Evolutionary conservation across 2,888 invertebrate species (phyloP), one percentile per base, ranked within the genome.

Genomic region (Actias luna): DNA sequence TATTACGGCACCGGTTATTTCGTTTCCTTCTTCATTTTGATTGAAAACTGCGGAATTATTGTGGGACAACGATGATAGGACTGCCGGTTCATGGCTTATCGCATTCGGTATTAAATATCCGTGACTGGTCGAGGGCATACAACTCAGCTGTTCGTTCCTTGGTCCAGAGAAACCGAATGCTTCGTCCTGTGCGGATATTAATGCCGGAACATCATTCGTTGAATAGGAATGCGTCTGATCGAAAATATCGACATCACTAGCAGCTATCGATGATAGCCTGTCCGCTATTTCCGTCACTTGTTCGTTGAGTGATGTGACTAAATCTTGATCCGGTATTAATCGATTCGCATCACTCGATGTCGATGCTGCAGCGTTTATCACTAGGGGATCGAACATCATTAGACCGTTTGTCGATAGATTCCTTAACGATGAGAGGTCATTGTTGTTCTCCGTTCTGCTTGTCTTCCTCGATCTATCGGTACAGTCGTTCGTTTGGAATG

Each of bases 101-200:
- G 94, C 94, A 69, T 94, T 94, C 10, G 95, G 94, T 78, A 95
- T 93, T 58, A 95, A 80, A 79, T 94, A 95, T 27, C 94, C 94
- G 67, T 95, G 95, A 71, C 93, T 93, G 0, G 94, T 95, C 0
- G 95, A 95, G 4, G 94, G 94, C 76, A 94, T 88, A 69, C 93
- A 93, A 22, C 92, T 89, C 14, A 89, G 66, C 59, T 89, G 89
- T 65, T 92, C 92, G 55, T 87, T 92, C 61, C 89, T 87, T 0
- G 88, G 84, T 1, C 85, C 85, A 0, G 73, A 65, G 58, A 83
- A 84, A 0, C 78, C 77, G 66, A 74, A 85, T 5, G 78, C 71
- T 63, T 87, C 87, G 10, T 83, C 79, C 3, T 89, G 87, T 0
- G 80, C 80, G 1, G 89, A 75, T 68, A 92, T 84, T 1, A 92